Evolutionary conservation across 2,888 invertebrate genomes (phyloP), one percentile per base, ranked within the genome.

Genomic region (Ormyrus nitidulus): DNA sequence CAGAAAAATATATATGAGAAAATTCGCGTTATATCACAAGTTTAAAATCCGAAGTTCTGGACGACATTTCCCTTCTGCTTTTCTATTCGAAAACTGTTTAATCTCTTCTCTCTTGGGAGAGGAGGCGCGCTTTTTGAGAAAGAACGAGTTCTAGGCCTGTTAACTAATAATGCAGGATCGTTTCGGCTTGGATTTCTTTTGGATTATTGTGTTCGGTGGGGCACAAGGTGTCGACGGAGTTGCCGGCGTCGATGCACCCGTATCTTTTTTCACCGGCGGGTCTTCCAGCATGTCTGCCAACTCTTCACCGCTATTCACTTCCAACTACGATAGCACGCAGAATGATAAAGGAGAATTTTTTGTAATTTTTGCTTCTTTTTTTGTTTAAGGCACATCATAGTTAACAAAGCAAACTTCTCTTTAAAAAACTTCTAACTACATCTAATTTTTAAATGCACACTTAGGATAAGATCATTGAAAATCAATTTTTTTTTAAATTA

Each of bases 281-380:
- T 90, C 89, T 86, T 90, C 90, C 89, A 90, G 86, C 89, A 88
- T 89, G 85, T 90, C 90, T 81, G 90, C 88, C 86, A 90, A 87
- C 84, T 90, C 89, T 83, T 89, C 89, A 71, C 89, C 90, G 85
- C 87, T 88, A 88, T 87, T 90, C 85, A 90, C 88, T 87, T 90
- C 89, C 88, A 89, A 89, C 89, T 90, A 86, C 79, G 66, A 69
- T 75, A 19, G 73, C 34, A 54, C 72, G 73, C 79, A 73, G 70
- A 70, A 70, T 73, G n/a, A 73, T 81, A 6, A 81, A 79, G 73
- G 49, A 74, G 48, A 76, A 68, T 76, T 76, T 77, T 71, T 58
- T n/a, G n/a, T 34, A 70, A 54, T 74, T 64, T 56, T 75, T 74
- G 44, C 68, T 46, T 59, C 19, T 66, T 73, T 74, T 65, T 75